Evolutionary conservation across 2,797 vertebrate genomes (phyloP), one percentile per base, ranked within the genome.

Genomic region (Thripadectes ignobilis): DNA sequence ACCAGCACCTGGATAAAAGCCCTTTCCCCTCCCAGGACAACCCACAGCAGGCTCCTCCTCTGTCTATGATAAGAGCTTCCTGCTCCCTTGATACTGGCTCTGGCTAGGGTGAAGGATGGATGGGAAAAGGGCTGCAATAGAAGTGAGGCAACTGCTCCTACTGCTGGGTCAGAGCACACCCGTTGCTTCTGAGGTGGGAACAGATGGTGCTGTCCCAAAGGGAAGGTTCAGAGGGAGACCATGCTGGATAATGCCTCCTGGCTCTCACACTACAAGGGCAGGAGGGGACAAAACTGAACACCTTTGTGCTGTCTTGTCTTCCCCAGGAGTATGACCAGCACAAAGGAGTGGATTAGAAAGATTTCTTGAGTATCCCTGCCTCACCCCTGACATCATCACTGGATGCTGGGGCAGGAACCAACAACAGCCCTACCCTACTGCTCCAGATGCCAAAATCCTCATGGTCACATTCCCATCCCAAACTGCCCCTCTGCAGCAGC

Each of bases 121-220:
- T 86, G 88, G 92, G 93, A 93, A 97, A 97, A 93, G 95, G 94
- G 95, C 76, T 91, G 87, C 59, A 81, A 69, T 0, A 63, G 48
- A 79, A 77, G 58, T 48, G 88, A 95, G 65, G 85, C 62, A 95
- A 86, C 77, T 80, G 90, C 77, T 94, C 67, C 83, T 73, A 15
- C 51, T 38, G 79, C 22, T 26, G 85, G 92, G 80, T 63, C 93
- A 74, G 84, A 90, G 27, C 51, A 10, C 32, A 29, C 58, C 58
- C 63, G 41, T 88, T 3, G 10, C 84, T 62, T 63, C 11, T 57
- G 41, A 54, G 61, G 61, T 69, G 58, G 84, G 84, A 74, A n/a
- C 69, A 86, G 71, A 73, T 2, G 1, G 67, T 26, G 62, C 79
- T 75, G 69, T 41, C 85, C 89, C 62, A 46, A 89, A 63, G 48